phyloP scores from a whole-genome alignment of 2,797 vertebrate genomes.

The Lithobates sylvaticus region DNA sequence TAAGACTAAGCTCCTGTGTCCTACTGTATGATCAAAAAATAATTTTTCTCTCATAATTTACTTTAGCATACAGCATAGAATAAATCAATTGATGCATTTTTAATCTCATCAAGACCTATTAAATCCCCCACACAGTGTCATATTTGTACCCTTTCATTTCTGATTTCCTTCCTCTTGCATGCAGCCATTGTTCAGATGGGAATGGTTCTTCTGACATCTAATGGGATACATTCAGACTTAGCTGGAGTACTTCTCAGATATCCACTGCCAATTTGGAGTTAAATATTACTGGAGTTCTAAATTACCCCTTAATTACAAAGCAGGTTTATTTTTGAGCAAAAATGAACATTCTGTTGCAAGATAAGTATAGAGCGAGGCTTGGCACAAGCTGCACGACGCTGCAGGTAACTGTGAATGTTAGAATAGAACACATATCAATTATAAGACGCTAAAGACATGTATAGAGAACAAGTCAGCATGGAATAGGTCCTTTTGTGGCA shows the following conservation, averaged over 20 bases:
- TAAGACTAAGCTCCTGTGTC: too few relatives aligned
- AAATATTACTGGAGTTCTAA: conserved; percentile 38
- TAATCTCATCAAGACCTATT: conserved; percentile 32
- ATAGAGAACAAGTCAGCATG: conserved; percentile 3
- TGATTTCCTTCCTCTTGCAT: conserved; percentile 34
- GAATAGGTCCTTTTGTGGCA: conserved; percentile 9
- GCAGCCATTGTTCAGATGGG: conserved; percentile 15
- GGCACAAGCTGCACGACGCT: background rate
- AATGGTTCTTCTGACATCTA: conserved; percentile 20
- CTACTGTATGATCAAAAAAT: background rate
- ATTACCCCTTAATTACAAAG: conserved; percentile 58
- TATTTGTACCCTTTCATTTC: conserved; percentile 44
- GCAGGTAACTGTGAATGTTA: conserved; percentile 40
- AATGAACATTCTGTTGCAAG: conserved; percentile 46
- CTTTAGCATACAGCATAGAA: conserved; percentile 5
- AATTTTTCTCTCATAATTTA: background rate
- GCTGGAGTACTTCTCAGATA: conserved; percentile 33
- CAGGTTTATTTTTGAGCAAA: conserved; percentile 60
- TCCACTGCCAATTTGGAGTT: conserved; percentile 46
- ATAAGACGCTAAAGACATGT: conserved; percentile 1
- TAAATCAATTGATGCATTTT: conserved; percentile 34
- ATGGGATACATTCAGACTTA: conserved; percentile 29
- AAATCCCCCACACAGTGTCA: background rate
- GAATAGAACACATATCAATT: conserved; percentile 48
- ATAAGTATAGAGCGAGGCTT: conserved; percentile 35